Evolutionary conservation across 1,140 invertebrate species (phyloP).

Genomic region (Lamellibrachia luymesi): DNA sequence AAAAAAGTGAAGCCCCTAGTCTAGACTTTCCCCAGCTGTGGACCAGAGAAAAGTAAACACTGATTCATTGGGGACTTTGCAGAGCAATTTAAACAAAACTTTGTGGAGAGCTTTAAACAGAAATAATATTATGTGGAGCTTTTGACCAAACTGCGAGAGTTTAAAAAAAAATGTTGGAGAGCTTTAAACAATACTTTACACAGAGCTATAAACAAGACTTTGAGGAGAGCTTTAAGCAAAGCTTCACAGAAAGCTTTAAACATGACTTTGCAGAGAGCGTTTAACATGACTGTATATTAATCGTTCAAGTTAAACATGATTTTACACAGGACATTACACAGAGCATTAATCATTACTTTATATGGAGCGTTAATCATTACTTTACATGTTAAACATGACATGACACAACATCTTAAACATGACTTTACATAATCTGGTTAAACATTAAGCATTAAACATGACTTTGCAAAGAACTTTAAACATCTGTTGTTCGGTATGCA

Average conservation of each 20-base stretch:
- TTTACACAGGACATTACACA: background rate
- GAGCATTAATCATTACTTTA: no score
- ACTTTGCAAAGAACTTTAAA: background rate
- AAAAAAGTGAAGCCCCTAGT: background rate
- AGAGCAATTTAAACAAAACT: background rate
- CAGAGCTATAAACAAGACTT: background rate
- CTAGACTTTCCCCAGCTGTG: background rate
- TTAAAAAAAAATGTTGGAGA: no score
- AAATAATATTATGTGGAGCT: no score
- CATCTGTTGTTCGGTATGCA: background rate
- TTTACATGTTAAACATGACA: background rate
- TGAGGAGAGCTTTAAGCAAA: background rate
- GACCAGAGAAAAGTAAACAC: background rate
- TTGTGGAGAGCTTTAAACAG: no score
- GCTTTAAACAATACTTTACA: no score
- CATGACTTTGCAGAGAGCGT: background rate
- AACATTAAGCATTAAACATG: background rate
- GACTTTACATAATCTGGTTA: background rate
- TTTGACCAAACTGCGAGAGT: no score
- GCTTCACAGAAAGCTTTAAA: background rate
- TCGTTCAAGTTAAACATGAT: background rate
- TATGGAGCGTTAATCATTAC: no score
- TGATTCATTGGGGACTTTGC: background rate
- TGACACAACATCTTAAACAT: background rate
- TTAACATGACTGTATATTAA: background rate